Conservation (phyloP, 2,888 invertebrate species). For the Acronicta alni region DNA sequence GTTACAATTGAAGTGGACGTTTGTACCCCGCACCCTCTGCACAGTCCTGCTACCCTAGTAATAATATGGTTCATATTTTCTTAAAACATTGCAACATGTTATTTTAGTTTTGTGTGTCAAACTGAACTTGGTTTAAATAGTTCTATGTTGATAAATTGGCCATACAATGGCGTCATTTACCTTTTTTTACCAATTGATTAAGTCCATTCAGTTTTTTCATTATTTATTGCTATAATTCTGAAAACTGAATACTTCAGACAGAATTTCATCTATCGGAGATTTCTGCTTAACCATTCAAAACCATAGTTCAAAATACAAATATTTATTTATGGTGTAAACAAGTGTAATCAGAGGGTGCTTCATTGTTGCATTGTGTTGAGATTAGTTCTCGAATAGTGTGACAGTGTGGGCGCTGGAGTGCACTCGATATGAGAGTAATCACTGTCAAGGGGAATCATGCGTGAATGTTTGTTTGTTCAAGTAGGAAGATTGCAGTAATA, state of each 20-base stretch:
- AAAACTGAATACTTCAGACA: too few species aligned
- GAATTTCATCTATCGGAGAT: too few species aligned
- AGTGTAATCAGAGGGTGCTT: slow-evolving; percentile 20
- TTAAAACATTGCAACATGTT: background rate
- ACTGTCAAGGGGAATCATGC: slow-evolving; percentile 9
- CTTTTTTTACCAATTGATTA: too few species aligned
- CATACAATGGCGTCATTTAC: too few species aligned
- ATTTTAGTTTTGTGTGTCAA: background rate
- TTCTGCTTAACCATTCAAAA: too few species aligned
- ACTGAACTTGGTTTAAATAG: too few species aligned
- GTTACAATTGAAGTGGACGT: slow-evolving; percentile 67
- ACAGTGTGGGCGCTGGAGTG: slow-evolving; percentile 15
- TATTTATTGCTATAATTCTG: too few species aligned
- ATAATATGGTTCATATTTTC: slow-evolving; percentile 18
- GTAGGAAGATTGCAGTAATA: background rate
- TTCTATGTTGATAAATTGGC: too few species aligned
- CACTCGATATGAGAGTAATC: slow-evolving; percentile 22
- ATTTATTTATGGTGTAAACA: slow-evolving; percentile 35
- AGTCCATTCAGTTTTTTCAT: too few species aligned
- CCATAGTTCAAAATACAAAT: background rate
- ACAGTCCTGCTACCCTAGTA: slow-evolving; percentile 39
- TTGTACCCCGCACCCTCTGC: slow-evolving; percentile 39
- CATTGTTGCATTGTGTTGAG: slow-evolving; percentile 23
- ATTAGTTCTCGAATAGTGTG: slow-evolving; percentile 24
- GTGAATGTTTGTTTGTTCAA: slow-evolving; percentile 21